Evolutionary conservation across 1,140 invertebrate genomes (phyloP).

Genomic region (Andrena cerasifolii): DNA sequence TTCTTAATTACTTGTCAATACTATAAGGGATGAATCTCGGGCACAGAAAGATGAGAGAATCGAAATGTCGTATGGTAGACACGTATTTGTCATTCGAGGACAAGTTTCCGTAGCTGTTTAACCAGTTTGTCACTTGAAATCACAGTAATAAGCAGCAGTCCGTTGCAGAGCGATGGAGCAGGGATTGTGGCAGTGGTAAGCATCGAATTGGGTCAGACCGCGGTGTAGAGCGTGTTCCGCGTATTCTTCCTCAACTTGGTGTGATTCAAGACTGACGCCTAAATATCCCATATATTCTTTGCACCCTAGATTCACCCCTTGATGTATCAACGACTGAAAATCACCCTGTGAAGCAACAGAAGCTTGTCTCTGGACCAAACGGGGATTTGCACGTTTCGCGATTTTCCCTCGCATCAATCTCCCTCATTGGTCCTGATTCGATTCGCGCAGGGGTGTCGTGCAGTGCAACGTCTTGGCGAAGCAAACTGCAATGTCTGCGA

Average conservation of each 20-base stretch:
- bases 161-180: no score
- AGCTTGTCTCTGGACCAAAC: no score
- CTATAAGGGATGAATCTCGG: no score
- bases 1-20: neutral
- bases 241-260: neutral
- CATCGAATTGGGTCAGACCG: constrained; percentile 12
- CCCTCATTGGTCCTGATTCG: neutral
- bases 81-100: no score
- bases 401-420: neutral
- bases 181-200: no score
- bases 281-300: neutral
- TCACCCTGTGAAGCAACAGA: neutral
- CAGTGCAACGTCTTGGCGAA: neutral
- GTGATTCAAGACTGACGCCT: neutral
- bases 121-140: no score
- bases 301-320: neutral
- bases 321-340: neutral
- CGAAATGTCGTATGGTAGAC: no score
- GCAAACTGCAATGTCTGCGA: neutral
- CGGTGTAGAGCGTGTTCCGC: neutral
- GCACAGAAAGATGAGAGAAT: no score
- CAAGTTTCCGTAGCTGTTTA: no score
- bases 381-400: no score
- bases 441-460: no score
- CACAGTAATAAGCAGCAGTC: no score